Percentiles rank a stretch among this genome's conserved stretches.
phyloP scores from a whole-genome alignment of 2,888 invertebrate species.

The Dexiosoma caninum region DNA sequence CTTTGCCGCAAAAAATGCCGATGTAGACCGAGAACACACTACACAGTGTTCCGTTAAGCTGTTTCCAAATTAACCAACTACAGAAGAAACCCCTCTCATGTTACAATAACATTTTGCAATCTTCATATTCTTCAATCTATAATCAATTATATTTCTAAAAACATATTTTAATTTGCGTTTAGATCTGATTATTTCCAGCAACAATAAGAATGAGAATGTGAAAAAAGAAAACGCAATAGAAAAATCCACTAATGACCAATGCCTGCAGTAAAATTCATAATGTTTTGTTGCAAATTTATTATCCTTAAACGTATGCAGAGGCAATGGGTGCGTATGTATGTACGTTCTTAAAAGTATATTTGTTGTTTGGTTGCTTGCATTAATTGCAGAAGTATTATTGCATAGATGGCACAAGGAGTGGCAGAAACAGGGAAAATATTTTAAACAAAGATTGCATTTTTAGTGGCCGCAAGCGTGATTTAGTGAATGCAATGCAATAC shows the following conservation, averaged over 20 bases:
- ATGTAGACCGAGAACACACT: too few species aligned
- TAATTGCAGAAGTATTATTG: conserved; percentile 32
- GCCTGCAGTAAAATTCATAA: conserved; percentile 53
- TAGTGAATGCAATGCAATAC: conserved; percentile 75
- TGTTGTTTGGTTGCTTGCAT: conserved; percentile 31
- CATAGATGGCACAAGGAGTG: not conserved
- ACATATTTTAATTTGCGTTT: conserved; percentile 12
- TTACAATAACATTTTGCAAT: not conserved
- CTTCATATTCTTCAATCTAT: too few species aligned
- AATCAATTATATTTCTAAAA: not conserved
- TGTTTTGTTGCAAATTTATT: conserved; percentile 36
- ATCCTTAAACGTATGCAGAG: conserved; percentile 33
- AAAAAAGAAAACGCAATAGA: not conserved
- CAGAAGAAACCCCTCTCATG: too few species aligned
- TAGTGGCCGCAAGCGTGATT: conserved; percentile 75
- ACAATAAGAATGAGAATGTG: not conserved
- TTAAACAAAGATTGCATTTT: conserved; percentile 68
- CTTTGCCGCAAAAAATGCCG: too few species aligned
- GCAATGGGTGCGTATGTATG: too few species aligned
- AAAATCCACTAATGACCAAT: conserved; percentile 55
- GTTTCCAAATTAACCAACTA: too few species aligned
- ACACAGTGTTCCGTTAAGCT: too few species aligned
- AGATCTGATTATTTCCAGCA: not conserved
- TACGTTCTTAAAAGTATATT: not conserved
- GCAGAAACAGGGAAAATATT: conserved; percentile 23